Evolutionary conservation across 2,888 invertebrate species (phyloP), one percentile per base, ranked within the genome.

Genomic region (Neoascia interrupta): DNA sequence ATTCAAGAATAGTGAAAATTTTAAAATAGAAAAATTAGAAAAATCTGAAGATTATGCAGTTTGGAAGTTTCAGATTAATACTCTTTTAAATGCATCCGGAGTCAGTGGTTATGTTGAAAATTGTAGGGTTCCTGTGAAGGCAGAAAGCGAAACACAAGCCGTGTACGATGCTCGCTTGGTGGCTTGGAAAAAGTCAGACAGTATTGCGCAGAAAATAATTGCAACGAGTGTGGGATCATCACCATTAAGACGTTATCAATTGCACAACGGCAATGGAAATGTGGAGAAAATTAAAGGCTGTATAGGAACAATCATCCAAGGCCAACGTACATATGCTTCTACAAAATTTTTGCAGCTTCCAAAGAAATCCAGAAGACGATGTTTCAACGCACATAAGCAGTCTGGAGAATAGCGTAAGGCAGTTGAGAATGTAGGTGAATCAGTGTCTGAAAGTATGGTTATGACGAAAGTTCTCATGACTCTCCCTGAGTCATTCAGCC

Each of bases 301-400:
- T 86, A 0, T 86, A 84, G 56, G 86, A 87, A 49, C 84, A 85
- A 58, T 86, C 84, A 56, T 81, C 84, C 0, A 84, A 84, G 28
- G 84, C 84, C 1, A 85, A 76, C 19, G 73, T 86, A 4, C 85
- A 86, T 81, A 81, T 85, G 11, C 39, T 86, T 1, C 86, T 86
- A 34, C 85, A 86, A 45, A 54, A 83, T 18, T 82, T 83, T 76
- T 83, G 79, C 13, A 45, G 23, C 21, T 53, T 19, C n/a, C 23
- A 21, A 13, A 37, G 39, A 13, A 26, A 54, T 15, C 16, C 53
- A 4, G 37, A 54, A 13, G 53, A 37, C 23, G 21, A 19, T 16
- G 43, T 19, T 76, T 64, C 81, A 26, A 56, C 47, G 31, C 76
- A 80, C 26, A 69, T 83, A 8, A 60, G 75, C 4, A 80, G 74